These are phyloP conservation scores for Acrocera orbiculus DNA, from an alignment of 2,888 invertebrate species.

Conservation along the genomic window DNA sequence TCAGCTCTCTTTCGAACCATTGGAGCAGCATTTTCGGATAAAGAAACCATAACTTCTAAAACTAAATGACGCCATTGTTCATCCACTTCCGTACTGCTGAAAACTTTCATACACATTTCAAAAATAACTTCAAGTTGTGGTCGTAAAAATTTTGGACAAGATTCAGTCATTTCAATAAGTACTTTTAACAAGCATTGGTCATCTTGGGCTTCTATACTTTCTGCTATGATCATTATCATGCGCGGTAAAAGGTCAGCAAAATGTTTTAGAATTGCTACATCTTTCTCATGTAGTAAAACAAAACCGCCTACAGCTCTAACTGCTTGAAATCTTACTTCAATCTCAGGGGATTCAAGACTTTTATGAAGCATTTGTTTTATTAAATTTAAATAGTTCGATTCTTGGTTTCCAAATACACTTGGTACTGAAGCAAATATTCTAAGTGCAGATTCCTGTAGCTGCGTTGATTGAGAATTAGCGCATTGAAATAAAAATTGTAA, in stretches of 20 bases:
- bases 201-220: slow-evolving; percentile 65
- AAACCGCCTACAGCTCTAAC: slow-evolving; percentile 75
- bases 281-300: slow-evolving; percentile 83
- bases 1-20: slow-evolving; percentile 88
- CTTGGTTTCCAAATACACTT: slow-evolving; percentile 91
- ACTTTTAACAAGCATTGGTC: slow-evolving; percentile 86
- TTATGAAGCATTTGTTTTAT: slow-evolving; percentile 91
- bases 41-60: slow-evolving; percentile 60
- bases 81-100: slow-evolving; percentile 49
- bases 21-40: slow-evolving; percentile 84
- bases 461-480: slow-evolving; percentile 64
- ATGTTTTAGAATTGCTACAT: slow-evolving; percentile 73
- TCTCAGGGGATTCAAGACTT: slow-evolving; percentile 54
- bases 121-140: slow-evolving; percentile 73
- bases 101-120: slow-evolving; percentile 70
- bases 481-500: slow-evolving; percentile 89
- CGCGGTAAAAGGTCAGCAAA: slow-evolving; percentile 71
- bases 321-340: slow-evolving; percentile 63
- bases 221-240: slow-evolving; percentile 52
- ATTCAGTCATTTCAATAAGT: slow-evolving; percentile 85
- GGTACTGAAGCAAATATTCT: slow-evolving; percentile 95
- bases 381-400: slow-evolving; percentile 73
- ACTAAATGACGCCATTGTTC: slow-evolving; percentile 80
- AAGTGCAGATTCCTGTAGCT: slow-evolving; percentile 82
- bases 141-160: slow-evolving; percentile 79